phyloP scores from a whole-genome alignment of 2,797 vertebrate genomes.

The Garrulus glandarius region DNA sequence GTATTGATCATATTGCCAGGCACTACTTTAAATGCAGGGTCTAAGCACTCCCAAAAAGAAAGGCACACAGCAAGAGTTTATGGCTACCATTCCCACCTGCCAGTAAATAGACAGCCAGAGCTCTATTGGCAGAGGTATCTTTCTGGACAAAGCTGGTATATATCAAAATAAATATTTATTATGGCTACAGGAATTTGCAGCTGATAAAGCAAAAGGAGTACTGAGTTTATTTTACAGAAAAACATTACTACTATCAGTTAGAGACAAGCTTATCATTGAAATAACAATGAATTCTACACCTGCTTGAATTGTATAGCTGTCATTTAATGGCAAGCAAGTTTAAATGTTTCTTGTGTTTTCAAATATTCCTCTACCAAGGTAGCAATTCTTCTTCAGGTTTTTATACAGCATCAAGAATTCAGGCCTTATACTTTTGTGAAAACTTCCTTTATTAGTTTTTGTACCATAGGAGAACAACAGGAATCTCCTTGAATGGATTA shows the following conservation, averaged over 20 bases:
- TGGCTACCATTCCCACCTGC: not conserved
- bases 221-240: not conserved
- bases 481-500: not conserved
- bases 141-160: not conserved
- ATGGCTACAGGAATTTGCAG: not conserved
- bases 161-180: not conserved
- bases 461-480: not conserved
- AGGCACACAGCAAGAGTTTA: not conserved
- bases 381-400: not conserved
- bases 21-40: not conserved
- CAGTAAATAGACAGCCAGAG: not conserved
- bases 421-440: not conserved
- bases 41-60: not conserved
- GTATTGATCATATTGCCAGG: not conserved
- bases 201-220: not conserved
- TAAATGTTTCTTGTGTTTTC: not conserved
- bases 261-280: not conserved
- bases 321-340: not conserved
- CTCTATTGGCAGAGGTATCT: not conserved
- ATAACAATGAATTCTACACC: not conserved
- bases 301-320: not conserved
- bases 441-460: not conserved
- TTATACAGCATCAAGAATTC: not conserved
- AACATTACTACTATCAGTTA: not conserved
- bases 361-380: not conserved